A percentile compares a stretch with the other conserved stretches of the same genome.
Evolutionary conservation across 1,140 invertebrate genomes (phyloP).

Genomic region (Archivesica marissinica): DNA sequence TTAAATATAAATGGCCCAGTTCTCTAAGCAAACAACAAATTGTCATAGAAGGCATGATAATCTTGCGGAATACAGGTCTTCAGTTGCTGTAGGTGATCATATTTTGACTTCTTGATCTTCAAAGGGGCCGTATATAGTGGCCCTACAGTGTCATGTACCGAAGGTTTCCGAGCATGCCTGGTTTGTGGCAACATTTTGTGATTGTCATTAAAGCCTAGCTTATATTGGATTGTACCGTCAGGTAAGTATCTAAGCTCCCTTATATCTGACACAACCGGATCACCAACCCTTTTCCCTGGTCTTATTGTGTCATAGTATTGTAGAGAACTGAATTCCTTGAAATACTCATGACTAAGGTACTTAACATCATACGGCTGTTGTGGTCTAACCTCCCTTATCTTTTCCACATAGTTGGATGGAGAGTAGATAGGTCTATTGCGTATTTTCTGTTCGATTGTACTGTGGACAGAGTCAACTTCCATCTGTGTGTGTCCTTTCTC

Average conservation of each 20-base stretch:
- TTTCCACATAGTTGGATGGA: conserved; percentile 24
- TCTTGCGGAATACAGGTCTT: too few relatives aligned
- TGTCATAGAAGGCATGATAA: too few relatives aligned
- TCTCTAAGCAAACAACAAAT: too few relatives aligned
- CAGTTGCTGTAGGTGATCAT: too few relatives aligned
- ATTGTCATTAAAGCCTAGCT: too few relatives aligned
- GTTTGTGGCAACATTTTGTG: too few relatives aligned
- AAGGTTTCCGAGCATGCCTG: too few relatives aligned
- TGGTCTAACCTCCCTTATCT: background rate
- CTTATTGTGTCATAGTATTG: conserved; percentile 8
- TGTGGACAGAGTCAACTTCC: conserved; percentile 25
- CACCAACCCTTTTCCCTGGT: conserved; percentile 5
- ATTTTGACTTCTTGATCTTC: too few relatives aligned
- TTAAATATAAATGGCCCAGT: too few relatives aligned
- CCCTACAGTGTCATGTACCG: too few relatives aligned
- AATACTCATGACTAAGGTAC: conserved; percentile 5
- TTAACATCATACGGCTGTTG: conserved; percentile 10
- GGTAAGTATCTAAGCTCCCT: background rate
- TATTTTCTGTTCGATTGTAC: conserved; percentile 5
- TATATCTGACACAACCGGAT: conserved; percentile 32
- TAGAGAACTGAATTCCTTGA: conserved; percentile 13
- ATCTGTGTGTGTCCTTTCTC: conserved; percentile 43
- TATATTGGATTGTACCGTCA: background rate
- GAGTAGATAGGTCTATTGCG: conserved; percentile 11
- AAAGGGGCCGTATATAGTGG: too few relatives aligned